A percentile compares a stretch with the other conserved stretches of the same genome.
Conservation (phyloP, 1,140 invertebrate genomes). For the Aculops lycopersici region DNA sequence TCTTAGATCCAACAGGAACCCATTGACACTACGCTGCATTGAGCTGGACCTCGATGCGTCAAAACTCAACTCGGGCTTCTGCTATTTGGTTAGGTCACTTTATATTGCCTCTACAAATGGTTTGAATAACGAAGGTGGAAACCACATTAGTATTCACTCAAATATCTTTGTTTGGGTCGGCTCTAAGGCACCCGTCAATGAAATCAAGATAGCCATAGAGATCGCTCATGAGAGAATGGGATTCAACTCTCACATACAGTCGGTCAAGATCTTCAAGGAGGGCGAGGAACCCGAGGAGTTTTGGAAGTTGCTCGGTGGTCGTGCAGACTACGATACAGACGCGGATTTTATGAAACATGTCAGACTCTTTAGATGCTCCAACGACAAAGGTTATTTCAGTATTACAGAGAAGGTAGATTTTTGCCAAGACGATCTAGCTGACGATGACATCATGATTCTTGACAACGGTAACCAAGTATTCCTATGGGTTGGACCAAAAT, state of each 20-base stretch:
- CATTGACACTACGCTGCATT: conserved; percentile 65
- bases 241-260: conserved; percentile 35
- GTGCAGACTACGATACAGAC: conserved; percentile 58
- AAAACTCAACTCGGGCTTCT: conserved; percentile 21
- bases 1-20: conserved; percentile 68
- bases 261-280: conserved; percentile 50
- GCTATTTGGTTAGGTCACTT: conserved; percentile 14
- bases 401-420: conserved; percentile 98
- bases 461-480: conserved; percentile 95
- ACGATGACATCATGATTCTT: conserved; percentile 98
- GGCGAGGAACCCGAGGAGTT: conserved; percentile 95
- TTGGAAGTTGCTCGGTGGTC: conserved; percentile 75
- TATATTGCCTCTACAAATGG: background rate
- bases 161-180: conserved; percentile 96
- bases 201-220: conserved; percentile 55
- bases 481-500: conserved; percentile 77
- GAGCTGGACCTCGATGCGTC: conserved; percentile 39
- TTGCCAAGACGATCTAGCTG: conserved; percentile 95
- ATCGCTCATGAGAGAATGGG: conserved; percentile 56
- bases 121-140: background rate
- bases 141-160: conserved; percentile 29
- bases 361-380: conserved; percentile 83
- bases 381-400: conserved; percentile 95
- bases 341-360: conserved; percentile 78
- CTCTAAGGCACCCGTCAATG: conserved; percentile 49